Base-by-base conservation (phyloP, 2,888 invertebrate species). In the Tillus elongatus region DNA sequence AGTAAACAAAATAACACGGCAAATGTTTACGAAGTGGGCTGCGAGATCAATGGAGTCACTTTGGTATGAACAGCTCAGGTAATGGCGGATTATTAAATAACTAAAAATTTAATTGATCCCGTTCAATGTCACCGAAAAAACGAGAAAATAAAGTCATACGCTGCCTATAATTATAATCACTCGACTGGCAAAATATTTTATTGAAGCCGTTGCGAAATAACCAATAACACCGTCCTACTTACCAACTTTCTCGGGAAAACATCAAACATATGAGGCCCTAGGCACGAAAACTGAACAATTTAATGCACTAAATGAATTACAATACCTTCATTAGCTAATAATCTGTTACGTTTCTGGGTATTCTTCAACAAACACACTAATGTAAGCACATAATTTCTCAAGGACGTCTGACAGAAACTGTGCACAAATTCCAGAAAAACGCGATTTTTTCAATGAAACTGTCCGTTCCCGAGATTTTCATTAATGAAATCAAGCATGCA, bases 181-280 rank as follows among this genome's bases (percentile, higher is more conserved):
- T n/a, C n/a, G n/a, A n/a, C n/a, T n/a, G n/a, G n/a, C n/a, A n/a
- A n/a, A n/a, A n/a, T n/a, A n/a, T n/a, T n/a, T n/a, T n/a, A n/a
- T n/a, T n/a, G n/a, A n/a, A n/a, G n/a, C n/a, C n/a, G n/a, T 55
- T 54, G 50, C 50, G 52, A 56, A 58, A 60, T 54, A 54, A 45
- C 44, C n/a, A 19, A 6, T 19, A n/a, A n/a, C 24, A n/a, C 43
- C 58, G 57, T 55, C 58, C 58, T 56, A 61, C 58, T 60, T 58
- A 50, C 42, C 44, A 45, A 56, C 57, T 58, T 59, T 59, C 57
- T 50, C 50, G 53, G 47, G 42, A 49, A 50, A 51, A 53, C 31
- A 38, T 38, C 32, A n/a, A n/a, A n/a, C n/a, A n/a, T n/a, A n/a
- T n/a, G n/a, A n/a, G 4, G 10, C 13, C n/a, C n/a, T n/a, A 11